These are phyloP conservation scores for Enteromius unitaeniatus DNA, from an alignment of 2,797 vertebrate genomes.

Conservation along the genomic window DNA sequence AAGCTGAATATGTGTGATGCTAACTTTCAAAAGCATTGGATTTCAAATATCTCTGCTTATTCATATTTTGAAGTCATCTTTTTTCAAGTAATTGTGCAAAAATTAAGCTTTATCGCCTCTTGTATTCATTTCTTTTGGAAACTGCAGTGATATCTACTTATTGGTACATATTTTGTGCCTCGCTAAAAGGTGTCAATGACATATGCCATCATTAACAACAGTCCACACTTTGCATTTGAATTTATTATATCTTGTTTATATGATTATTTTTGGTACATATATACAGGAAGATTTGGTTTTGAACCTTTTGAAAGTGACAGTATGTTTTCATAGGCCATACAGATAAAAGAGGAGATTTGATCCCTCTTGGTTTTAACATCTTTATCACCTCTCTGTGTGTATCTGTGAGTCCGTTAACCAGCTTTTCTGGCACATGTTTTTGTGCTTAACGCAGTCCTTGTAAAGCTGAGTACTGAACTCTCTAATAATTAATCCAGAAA, in stretches of 20 bases:
- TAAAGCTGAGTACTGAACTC: background rate
- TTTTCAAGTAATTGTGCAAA: too few species aligned
- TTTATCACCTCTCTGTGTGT: background rate
- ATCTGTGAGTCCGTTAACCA: background rate
- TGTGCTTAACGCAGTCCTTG: background rate
- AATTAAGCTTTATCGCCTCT: too few species aligned
- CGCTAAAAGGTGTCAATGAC: too few species aligned
- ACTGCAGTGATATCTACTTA: too few species aligned
- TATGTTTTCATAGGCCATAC: background rate
- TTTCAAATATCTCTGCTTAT: too few species aligned
- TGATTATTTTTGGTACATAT: background rate
- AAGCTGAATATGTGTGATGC: too few species aligned
- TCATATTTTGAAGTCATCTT: too few species aligned
- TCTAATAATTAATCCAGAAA: background rate
- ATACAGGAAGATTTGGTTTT: background rate
- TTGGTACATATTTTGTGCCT: too few species aligned
- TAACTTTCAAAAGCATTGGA: too few species aligned
- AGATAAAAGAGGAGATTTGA: background rate
- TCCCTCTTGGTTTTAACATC: background rate
- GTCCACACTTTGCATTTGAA: background rate
- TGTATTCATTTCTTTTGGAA: too few species aligned
- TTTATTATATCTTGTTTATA: background rate
- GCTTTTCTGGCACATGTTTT: background rate
- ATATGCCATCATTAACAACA: too few species aligned
- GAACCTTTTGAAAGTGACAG: background rate